phyloP scores from a whole-genome alignment of 2,113 vertebrate species.

The Saguinus midas region DNA sequence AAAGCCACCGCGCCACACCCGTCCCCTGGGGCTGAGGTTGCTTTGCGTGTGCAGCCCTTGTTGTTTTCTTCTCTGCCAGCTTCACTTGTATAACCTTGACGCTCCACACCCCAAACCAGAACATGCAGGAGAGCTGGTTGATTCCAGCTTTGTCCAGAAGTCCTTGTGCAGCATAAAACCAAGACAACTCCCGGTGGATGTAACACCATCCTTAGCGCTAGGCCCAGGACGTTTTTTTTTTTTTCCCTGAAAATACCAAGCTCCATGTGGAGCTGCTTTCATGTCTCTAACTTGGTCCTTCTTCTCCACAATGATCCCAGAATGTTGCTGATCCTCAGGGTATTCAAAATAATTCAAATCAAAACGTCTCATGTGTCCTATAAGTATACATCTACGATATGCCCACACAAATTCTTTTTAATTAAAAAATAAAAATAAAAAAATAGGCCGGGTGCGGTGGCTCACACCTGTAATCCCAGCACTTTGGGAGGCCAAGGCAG shows the following conservation, averaged over 20 bases:
- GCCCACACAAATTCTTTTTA: too few species aligned
- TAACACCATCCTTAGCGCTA: not conserved
- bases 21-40: not conserved
- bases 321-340: not conserved
- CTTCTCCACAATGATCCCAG: not conserved
- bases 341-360: not conserved
- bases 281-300: fast-evolving
- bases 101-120: not conserved
- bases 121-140: fast-evolving
- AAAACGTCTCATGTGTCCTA: too few species aligned
- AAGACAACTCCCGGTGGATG: not conserved
- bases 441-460: not conserved
- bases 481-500: not conserved
- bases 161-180: fast-evolving
- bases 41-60: fast-evolving
- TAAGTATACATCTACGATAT: too few species aligned
- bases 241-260: not conserved
- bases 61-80: fast-evolving
- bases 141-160: fast-evolving
- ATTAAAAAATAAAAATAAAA: too few species aligned
- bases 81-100: not conserved
- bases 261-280: fast-evolving
- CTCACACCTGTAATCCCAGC: not conserved
- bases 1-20: fast-evolving
- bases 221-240: fast-evolving